A percentile compares a stretch with the other conserved stretches of the same genome.
Conservation (phyloP, 2,888 invertebrate genomes). For the Lissocephala sabroskyi region DNA sequence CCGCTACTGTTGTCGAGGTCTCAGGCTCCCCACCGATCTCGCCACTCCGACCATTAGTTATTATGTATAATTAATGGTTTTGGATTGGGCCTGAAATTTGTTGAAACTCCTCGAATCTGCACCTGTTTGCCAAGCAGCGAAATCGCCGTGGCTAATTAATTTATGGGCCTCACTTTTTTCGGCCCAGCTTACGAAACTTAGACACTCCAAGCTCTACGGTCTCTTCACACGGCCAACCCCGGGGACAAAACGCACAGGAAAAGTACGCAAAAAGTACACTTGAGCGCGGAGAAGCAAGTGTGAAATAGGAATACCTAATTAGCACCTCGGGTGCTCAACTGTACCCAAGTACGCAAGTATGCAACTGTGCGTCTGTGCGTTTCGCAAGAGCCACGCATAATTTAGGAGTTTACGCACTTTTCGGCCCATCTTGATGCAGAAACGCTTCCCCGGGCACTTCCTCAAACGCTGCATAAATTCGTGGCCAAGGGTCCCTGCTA, state of each 20-base stretch:
- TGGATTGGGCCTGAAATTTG: slow-evolving; percentile 17
- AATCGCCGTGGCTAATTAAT: no score
- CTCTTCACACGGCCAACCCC: neutral
- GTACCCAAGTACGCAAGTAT: slow-evolving; percentile 1
- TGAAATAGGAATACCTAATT: slow-evolving; percentile 36
- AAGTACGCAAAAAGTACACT: no score
- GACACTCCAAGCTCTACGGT: neutral
- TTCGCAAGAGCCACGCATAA: no score
- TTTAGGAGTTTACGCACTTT: slow-evolving; percentile 53
- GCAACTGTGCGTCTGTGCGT: no score
- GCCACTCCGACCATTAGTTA: slow-evolving; percentile 27
- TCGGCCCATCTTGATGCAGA: slow-evolving; percentile 53
- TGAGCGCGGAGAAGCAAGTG: slow-evolving; percentile 22
- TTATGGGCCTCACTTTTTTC: no score
- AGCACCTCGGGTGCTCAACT: slow-evolving; percentile 30
- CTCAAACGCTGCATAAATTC: neutral
- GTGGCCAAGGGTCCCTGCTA: no score
- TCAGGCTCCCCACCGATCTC: slow-evolving; percentile 1
- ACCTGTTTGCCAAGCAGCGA: slow-evolving; percentile 22
- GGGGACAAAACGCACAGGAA: neutral
- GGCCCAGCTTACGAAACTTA: slow-evolving; percentile 2
- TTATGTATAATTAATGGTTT: slow-evolving; percentile 31
- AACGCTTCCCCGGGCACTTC: slow-evolving; percentile 50
- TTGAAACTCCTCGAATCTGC: slow-evolving; percentile 29
- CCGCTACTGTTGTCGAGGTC: slow-evolving; percentile 29